These are phyloP conservation scores for Arvicanthis niloticus DNA, from an alignment of 2,113 vertebrate genomes.

Conservation along the genomic window DNA sequence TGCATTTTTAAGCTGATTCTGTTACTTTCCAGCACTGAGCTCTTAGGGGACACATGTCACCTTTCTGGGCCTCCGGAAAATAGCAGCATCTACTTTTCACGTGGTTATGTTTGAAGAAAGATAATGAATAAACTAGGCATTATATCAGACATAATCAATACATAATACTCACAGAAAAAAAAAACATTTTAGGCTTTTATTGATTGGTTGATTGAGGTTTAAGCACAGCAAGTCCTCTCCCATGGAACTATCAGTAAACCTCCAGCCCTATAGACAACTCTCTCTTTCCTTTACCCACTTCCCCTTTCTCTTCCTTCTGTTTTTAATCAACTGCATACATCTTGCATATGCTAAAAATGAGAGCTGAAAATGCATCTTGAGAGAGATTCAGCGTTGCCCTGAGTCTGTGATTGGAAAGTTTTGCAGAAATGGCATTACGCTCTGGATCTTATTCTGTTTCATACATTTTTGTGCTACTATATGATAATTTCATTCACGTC, in stretches of 20 bases:
- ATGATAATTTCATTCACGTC: neutral
- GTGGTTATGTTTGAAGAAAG: neutral
- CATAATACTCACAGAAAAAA: neutral
- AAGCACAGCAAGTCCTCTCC: neutral
- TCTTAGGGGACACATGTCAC: neutral
- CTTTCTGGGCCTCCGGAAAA: neutral
- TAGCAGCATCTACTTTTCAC: neutral
- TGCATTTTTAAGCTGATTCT: neutral
- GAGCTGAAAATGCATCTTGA: neutral
- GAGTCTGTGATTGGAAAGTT: constrained; percentile 26
- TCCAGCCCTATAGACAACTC: neutral
- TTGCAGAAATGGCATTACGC: constrained; percentile 13
- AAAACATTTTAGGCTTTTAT: neutral
- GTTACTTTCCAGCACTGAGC: neutral
- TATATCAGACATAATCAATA: neutral
- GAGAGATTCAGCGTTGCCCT: neutral
- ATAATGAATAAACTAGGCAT: neutral
- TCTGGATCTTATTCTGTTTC: neutral
- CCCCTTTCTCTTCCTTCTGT: neutral
- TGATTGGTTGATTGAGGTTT: neutral
- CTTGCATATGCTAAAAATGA: neutral
- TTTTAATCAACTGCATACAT: neutral
- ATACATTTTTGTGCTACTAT: neutral
- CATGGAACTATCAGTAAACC: neutral
- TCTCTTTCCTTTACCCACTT: too few species aligned